These are phyloP conservation scores for Abrostola triplasia DNA, from an alignment of 2,888 invertebrate species.

Conservation along the genomic window DNA sequence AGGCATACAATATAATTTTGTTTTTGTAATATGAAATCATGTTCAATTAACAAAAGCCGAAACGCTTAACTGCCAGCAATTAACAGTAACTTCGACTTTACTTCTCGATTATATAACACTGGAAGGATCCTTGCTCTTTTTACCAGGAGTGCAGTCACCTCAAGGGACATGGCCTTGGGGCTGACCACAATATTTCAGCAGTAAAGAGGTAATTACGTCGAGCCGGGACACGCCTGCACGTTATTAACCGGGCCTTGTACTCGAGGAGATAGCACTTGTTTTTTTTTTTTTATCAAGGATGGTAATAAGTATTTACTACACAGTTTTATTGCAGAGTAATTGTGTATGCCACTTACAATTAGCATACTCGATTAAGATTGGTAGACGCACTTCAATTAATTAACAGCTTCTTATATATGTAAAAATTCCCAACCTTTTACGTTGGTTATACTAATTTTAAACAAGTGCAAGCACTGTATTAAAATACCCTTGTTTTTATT, in stretches of 20 bases:
- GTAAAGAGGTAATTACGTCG: slow-evolving; percentile 59
- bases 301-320: background rate
- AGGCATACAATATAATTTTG: too few relatives aligned
- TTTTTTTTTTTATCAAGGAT: slow-evolving; percentile 3
- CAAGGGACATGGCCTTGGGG: slow-evolving; percentile 32
- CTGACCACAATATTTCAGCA: slow-evolving; percentile 57
- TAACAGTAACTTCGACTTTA: slow-evolving; percentile 31
- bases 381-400: too few relatives aligned
- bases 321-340: background rate
- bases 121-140: slow-evolving; percentile 31
- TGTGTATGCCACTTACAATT: too few relatives aligned
- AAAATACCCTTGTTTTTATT: too few relatives aligned
- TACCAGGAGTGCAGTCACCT: slow-evolving; percentile 50
- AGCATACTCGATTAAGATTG: too few relatives aligned
- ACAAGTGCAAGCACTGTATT: too few relatives aligned
- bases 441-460: too few relatives aligned
- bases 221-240: slow-evolving; percentile 38
- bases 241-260: slow-evolving; percentile 43
- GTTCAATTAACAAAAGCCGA: background rate
- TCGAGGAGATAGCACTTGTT: slow-evolving; percentile 23
- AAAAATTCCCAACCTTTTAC: too few relatives aligned
- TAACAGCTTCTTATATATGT: too few relatives aligned
- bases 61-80: slow-evolving; percentile 7
- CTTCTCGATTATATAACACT: slow-evolving; percentile 42
- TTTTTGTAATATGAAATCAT: background rate